Evolutionary conservation across 2,888 invertebrate genomes (phyloP).

Genomic region (Exephanes ischioxanthus): DNA sequence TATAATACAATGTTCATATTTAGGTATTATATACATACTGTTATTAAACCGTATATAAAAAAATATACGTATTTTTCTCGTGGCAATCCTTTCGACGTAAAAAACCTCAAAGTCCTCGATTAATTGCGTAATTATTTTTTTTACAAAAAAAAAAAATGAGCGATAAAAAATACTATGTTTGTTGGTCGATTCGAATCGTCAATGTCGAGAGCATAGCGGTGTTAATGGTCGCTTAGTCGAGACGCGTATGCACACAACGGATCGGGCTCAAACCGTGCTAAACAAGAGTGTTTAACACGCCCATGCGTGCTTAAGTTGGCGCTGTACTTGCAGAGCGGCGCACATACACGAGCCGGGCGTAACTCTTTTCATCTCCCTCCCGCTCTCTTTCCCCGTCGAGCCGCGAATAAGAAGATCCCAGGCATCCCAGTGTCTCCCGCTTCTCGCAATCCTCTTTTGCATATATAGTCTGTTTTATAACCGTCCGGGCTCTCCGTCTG

Average conservation of each 20-base stretch:
- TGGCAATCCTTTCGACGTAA: no score
- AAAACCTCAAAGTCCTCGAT: not conserved
- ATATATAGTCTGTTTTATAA: constrained; percentile 23
- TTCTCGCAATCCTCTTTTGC: constrained; percentile 31
- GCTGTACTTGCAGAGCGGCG: constrained; percentile 10
- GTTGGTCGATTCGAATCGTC: not conserved
- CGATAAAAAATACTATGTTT: not conserved
- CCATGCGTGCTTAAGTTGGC: constrained; percentile 46
- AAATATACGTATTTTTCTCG: no score
- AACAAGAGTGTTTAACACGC: constrained; percentile 70
- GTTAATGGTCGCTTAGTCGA: constrained; percentile 66
- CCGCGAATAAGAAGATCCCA: constrained; percentile 8
- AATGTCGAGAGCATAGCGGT: constrained; percentile 15
- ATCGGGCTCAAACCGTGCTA: constrained; percentile 68
- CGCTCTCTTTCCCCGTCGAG: not conserved
- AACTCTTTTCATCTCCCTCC: constrained; percentile 27
- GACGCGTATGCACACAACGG: constrained; percentile 60
- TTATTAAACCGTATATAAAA: no score
- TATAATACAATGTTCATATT: no score
- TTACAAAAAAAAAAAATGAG: not conserved
- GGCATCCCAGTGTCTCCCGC: not conserved
- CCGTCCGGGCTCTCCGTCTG: constrained; percentile 24
- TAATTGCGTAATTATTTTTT: not conserved
- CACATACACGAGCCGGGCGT: constrained; percentile 22
- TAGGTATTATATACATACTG: no score